Evolutionary conservation across 2,113 vertebrate species (phyloP).

Genomic region (Calcarius ornatus): DNA sequence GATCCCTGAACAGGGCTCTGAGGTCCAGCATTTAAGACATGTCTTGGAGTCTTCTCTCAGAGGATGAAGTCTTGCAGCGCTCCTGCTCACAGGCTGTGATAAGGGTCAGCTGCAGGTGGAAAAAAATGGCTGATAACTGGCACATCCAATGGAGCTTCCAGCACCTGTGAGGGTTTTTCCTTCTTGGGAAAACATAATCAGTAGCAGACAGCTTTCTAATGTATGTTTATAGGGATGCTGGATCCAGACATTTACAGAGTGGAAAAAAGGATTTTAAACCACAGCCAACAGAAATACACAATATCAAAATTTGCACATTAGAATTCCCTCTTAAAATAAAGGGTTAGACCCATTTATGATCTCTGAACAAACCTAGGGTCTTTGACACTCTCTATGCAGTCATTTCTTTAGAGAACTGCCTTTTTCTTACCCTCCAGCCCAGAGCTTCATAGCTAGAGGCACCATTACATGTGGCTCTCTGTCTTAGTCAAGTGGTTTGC

Average conservation of each 20-base stretch:
- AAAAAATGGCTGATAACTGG: not conserved
- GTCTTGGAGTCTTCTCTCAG: not conserved
- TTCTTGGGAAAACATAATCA: not conserved
- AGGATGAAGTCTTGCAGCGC: not conserved
- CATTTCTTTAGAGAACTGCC: not conserved
- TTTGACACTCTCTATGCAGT: not conserved
- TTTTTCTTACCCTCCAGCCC: not conserved
- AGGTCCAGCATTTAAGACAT: not conserved
- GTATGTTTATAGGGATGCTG: not conserved
- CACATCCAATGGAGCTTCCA: not conserved
- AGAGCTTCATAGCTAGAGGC: not conserved
- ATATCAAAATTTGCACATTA: not conserved
- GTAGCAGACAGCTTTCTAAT: not conserved
- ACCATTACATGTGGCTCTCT: not conserved
- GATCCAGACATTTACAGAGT: not conserved
- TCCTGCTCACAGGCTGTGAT: not conserved
- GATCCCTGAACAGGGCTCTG: fast-evolving
- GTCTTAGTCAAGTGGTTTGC: not conserved
- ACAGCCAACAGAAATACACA: not conserved
- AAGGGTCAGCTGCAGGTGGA: not conserved
- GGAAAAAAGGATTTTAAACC: not conserved
- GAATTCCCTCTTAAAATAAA: not conserved
- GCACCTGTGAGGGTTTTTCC: not conserved
- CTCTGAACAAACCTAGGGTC: not conserved
- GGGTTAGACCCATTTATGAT: not conserved